phyloP scores from a whole-genome alignment of 2,113 vertebrate species.

The Rhadina sibilatrix region DNA sequence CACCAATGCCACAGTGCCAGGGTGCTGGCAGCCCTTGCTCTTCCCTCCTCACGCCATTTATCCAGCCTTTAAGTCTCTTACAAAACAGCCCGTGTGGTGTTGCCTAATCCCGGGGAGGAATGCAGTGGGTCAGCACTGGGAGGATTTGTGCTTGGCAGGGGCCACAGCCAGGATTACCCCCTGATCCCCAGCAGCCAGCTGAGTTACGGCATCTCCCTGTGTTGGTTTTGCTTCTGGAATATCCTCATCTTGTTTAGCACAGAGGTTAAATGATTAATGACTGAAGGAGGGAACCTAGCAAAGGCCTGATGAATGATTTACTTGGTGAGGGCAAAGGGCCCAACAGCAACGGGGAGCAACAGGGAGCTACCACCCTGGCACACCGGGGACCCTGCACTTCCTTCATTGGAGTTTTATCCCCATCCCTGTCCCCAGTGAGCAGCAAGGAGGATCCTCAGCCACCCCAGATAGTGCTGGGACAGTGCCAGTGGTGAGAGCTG shows the following conservation, averaged over 20 bases:
- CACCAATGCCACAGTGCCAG: background rate
- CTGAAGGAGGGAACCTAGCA: background rate
- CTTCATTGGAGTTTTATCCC: background rate
- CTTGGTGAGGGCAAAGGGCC: background rate
- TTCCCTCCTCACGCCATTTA: background rate
- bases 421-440: background rate
- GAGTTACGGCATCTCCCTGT: accelerated
- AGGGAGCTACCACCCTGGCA: background rate
- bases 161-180: background rate
- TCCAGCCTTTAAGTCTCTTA: background rate
- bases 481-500: background rate
- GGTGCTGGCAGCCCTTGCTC: background rate
- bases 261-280: background rate
- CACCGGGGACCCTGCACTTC: accelerated
- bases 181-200: background rate
- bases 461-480: background rate
- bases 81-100: background rate
- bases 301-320: background rate
- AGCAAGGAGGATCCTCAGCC: background rate
- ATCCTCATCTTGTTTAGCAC: background rate
- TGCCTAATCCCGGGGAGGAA: background rate
- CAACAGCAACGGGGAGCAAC: accelerated
- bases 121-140: background rate
- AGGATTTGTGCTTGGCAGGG: background rate
- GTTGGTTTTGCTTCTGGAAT: background rate